phyloP scores from a whole-genome alignment of 2,888 invertebrate genomes.

The Melanargia galathea region DNA sequence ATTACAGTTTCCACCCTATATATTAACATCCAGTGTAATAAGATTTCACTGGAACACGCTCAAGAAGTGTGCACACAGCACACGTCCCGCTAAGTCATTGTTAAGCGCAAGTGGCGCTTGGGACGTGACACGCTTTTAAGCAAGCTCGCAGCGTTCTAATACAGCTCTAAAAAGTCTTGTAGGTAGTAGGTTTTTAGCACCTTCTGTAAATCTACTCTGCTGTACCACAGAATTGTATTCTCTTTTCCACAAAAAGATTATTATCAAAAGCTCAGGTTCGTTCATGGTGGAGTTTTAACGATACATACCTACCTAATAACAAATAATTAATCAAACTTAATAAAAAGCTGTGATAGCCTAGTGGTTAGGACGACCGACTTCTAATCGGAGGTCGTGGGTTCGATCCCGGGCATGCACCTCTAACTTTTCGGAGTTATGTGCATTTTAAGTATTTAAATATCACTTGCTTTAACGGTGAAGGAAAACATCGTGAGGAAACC shows the following conservation, averaged over 20 bases:
- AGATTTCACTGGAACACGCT: not conserved
- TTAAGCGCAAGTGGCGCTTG: conserved; percentile 36
- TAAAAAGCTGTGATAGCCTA: too few species aligned
- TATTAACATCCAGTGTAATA: not conserved
- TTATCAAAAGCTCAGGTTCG: too few species aligned
- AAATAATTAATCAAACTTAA: not conserved
- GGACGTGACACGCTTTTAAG: conserved; percentile 31
- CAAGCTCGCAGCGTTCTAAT: not conserved
- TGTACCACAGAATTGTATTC: not conserved
- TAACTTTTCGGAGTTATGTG: too few species aligned
- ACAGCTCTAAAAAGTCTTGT: not conserved
- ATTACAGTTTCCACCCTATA: too few species aligned
- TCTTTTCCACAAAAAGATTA: too few species aligned
- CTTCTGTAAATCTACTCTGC: not conserved
- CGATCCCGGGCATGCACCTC: too few species aligned
- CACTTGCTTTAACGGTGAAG: too few species aligned
- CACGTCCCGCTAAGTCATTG: conserved; percentile 49
- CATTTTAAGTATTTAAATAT: too few species aligned
- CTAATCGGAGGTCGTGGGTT: too few species aligned
- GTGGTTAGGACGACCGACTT: too few species aligned
- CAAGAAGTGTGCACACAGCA: conserved; percentile 13
- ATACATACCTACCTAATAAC: not conserved
- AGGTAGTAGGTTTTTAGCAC: not conserved
- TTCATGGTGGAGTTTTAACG: too few species aligned
- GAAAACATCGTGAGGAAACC: too few species aligned